These are phyloP conservation scores for Anthrax anthrax DNA, from an alignment of 2,888 invertebrate species.

Conservation along the genomic window DNA sequence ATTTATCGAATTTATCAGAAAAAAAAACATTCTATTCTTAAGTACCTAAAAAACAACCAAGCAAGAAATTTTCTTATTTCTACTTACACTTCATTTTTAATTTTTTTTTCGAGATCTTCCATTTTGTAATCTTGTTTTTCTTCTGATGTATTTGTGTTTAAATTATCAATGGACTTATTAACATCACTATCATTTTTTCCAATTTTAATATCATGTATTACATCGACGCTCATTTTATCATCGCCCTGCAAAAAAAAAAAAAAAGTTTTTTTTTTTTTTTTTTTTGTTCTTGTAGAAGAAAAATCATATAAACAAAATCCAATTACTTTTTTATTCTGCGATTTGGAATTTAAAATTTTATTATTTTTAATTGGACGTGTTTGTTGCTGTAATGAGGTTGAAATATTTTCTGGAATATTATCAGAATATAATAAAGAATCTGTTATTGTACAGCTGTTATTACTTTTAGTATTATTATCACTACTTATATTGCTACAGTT, in stretches of 20 bases:
- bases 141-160: conserved; percentile 25
- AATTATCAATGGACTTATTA: conserved; percentile 27
- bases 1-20: too few relatives aligned
- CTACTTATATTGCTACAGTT: too few relatives aligned
- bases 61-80: too few relatives aligned
- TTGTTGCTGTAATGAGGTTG: neutral
- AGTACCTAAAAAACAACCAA: too few relatives aligned
- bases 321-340: conserved; percentile 4
- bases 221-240: conserved; percentile 36
- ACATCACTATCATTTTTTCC: conserved; percentile 25
- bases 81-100: conserved; percentile 34
- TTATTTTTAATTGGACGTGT: neutral
- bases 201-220: conserved; percentile 25
- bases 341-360: conserved; percentile 1
- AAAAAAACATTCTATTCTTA: too few relatives aligned
- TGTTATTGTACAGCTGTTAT: too few relatives aligned
- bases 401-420: neutral
- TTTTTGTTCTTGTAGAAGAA: too few relatives aligned
- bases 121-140: conserved; percentile 31
- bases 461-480: too few relatives aligned
- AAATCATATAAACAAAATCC: neutral
- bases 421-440: too few relatives aligned
- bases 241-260: conserved; percentile 20
- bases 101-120: conserved; percentile 34
- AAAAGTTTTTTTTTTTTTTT: too few relatives aligned